phyloP scores from a whole-genome alignment of 2,113 vertebrate genomes.

The human region DNA sequence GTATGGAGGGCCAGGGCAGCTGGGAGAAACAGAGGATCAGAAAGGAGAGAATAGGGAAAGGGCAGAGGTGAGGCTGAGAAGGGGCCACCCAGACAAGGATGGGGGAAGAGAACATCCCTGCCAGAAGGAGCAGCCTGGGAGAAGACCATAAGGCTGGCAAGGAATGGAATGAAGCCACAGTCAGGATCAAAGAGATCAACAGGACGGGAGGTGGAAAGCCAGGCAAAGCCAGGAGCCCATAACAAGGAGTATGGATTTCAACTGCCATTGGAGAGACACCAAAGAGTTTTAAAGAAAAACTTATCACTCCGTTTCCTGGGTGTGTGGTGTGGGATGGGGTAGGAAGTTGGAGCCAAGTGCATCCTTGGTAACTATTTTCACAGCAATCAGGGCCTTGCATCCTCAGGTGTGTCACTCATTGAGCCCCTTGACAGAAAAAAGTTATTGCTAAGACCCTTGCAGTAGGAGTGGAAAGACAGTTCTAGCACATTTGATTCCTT shows the following conservation, averaged over 20 bases:
- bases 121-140: no score
- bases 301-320: rapidly evolving
- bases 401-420: neutral
- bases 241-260: rapidly evolving
- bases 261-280: neutral
- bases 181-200: rapidly evolving
- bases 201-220: no score
- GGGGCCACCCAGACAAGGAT: no score
- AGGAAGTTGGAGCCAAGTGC: rapidly evolving
- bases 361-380: neutral
- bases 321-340: rapidly evolving
- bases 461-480: rapidly evolving
- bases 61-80: no score
- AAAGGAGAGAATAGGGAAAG: neutral
- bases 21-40: neutral
- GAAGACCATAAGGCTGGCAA: rapidly evolving
- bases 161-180: neutral
- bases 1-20: rapidly evolving
- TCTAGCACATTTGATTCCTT: neutral
- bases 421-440: neutral
- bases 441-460: rapidly evolving
- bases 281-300: neutral
- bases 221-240: no score
- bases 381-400: rapidly evolving
- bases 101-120: no score